Evolutionary conservation across 1,140 invertebrate genomes (phyloP), one percentile per base, ranked within the genome.

Genomic region (Chymomyza costata): DNA sequence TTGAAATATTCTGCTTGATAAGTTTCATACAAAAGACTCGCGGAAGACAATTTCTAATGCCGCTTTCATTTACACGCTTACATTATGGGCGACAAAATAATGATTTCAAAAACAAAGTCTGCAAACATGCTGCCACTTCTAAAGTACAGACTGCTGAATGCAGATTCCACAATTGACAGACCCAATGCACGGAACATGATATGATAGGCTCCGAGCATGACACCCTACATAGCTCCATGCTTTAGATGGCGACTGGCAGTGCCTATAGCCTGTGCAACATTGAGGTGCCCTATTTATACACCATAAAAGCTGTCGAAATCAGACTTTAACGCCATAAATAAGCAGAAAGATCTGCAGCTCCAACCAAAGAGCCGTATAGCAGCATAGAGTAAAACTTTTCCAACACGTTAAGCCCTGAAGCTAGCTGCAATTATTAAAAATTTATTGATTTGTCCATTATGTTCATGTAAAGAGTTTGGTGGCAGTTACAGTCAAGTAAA

Each of bases 351-450:
- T n/a, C n/a, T n/a, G n/a, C n/a, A n/a, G n/a, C n/a, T n/a, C n/a
- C n/a, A n/a, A n/a, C n/a, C n/a, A n/a, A n/a, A n/a, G n/a, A n/a
- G n/a, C n/a, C n/a, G n/a, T n/a, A n/a, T n/a, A n/a, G n/a, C n/a
- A n/a, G n/a, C n/a, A n/a, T n/a, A n/a, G n/a, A n/a, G n/a, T n/a
- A 59, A 38, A 65, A 66, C 71, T 70, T 76, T 44, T 17, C 37
- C 44, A 54, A 71, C 80, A 78, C 57, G 78, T 78, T 78, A 58
- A 25, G 37, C 32, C 28, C 41, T 48, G 30, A 38, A 50, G 52
- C 63, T 69, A 56, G 53, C 63, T 61, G 73, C 71, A 76, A 78
- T 80, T 78, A 78, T 78, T 78, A 78, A 67, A 65, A 78, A 78
- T 71, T 78, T 78, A 78, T 78, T 71, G 71, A 78, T 78, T 78